Evolutionary conservation across 2,113 vertebrate species (phyloP).

Genomic region (Oreocharis arfaki): DNA sequence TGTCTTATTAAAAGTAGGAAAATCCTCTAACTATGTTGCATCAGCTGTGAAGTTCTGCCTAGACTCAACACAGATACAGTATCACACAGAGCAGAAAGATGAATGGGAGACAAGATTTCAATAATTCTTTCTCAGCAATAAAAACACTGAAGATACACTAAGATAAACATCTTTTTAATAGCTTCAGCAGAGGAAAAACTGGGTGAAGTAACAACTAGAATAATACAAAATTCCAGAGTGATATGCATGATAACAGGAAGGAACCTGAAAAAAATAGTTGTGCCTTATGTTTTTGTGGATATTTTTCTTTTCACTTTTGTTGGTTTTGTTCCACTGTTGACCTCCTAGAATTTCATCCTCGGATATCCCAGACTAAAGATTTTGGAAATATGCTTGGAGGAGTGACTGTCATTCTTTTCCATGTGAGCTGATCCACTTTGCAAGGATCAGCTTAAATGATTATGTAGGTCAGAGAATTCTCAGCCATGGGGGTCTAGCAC

Average conservation of each 20-base stretch:
- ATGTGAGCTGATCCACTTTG: background rate
- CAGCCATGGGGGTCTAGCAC: rapidly evolving
- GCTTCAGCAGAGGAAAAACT: background rate
- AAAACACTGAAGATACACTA: background rate
- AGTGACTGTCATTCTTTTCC: background rate
- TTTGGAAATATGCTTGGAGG: background rate
- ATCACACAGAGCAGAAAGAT: background rate
- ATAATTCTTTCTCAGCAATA: background rate
- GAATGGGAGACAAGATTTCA: background rate
- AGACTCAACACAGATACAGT: background rate
- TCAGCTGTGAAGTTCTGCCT: background rate
- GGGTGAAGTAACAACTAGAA: background rate
- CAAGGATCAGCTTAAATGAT: background rate
- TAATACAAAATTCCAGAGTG: background rate
- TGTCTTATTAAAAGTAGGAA: conserved; percentile 14
- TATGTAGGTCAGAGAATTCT: background rate
- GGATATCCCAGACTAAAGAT: background rate
- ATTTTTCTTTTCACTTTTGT: background rate
- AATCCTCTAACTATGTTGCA: background rate
- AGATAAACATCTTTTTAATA: background rate
- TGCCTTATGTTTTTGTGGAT: background rate
- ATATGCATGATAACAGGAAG: background rate
- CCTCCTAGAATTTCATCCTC: background rate
- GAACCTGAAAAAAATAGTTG: background rate
- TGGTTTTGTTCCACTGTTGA: background rate